Evolutionary conservation across 2,113 vertebrate genomes (phyloP).

Genomic region (Salvelinus fontinalis): DNA sequence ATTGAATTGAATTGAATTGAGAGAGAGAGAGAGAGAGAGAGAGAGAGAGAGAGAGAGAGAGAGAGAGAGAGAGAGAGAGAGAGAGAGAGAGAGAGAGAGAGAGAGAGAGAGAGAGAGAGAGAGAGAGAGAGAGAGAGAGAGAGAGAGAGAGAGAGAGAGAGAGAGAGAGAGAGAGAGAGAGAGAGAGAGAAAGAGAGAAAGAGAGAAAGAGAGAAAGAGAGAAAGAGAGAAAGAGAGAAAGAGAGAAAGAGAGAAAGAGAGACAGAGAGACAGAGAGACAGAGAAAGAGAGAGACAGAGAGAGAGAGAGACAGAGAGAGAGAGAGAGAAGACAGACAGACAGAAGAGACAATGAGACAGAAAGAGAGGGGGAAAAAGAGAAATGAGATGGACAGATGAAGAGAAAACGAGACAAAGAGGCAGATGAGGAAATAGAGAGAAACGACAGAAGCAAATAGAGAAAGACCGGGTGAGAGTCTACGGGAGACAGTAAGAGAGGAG

Average conservation of each 20-base stretch:
- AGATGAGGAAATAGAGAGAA: background rate
- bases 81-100: background rate
- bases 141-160: background rate
- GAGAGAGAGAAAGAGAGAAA: too few species aligned
- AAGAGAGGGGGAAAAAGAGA: background rate
- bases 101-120: background rate
- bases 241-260: too few species aligned
- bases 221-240: too few species aligned
- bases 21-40: background rate
- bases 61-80: too few species aligned
- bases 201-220: too few species aligned
- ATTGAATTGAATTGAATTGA: too few species aligned
- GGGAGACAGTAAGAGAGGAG: background rate
- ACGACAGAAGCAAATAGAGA: background rate
- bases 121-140: background rate
- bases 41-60: background rate
- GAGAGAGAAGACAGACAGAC: background rate
- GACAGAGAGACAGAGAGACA: background rate
- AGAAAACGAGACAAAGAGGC: background rate
- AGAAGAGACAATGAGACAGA: background rate
- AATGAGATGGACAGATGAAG: background rate
- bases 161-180: background rate
- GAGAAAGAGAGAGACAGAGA: too few species aligned
- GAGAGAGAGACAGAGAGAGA: too few species aligned
- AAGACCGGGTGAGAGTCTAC: background rate